Percentiles rank a stretch among this genome's conserved stretches.
Conservation (phyloP, 2,888 invertebrate genomes). For the Coelopa pilipes region DNA sequence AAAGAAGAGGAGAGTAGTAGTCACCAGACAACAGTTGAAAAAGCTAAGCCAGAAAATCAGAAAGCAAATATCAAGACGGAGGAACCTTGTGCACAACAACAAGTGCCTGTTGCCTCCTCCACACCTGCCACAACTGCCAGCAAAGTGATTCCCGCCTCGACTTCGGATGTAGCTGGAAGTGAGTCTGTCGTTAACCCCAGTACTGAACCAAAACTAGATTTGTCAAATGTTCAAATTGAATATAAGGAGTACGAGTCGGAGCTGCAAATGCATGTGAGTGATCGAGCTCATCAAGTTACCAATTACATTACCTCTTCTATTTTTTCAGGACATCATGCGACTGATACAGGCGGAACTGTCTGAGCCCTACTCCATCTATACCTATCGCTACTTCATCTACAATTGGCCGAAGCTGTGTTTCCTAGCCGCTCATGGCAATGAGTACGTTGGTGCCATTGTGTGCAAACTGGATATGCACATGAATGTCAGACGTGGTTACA, state of each 20-base stretch:
- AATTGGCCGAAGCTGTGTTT: slow-evolving; percentile 99
- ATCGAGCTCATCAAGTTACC: too few species aligned
- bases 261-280: slow-evolving; percentile 85
- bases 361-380: slow-evolving; percentile 99
- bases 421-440: slow-evolving; percentile 87
- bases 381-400: slow-evolving; percentile 99
- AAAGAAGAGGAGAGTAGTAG: slow-evolving; percentile 23
- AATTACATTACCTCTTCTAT: too few species aligned
- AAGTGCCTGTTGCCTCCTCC: neutral
- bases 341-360: slow-evolving; percentile 99
- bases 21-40: slow-evolving; percentile 4
- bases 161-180: neutral
- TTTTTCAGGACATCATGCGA: slow-evolving; percentile 86
- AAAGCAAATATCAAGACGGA: slow-evolving; percentile 4
- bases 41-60: slow-evolving; percentile 15
- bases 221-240: slow-evolving; percentile 58
- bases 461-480: slow-evolving; percentile 97
- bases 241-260: slow-evolving; percentile 92
- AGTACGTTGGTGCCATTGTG: slow-evolving; percentile 97
- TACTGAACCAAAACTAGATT: slow-evolving; percentile 45
- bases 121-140: slow-evolving; percentile 28
- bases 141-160: neutral
- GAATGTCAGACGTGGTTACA: slow-evolving; percentile 94
- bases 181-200: slow-evolving; percentile 22
- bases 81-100: slow-evolving; percentile 14